Conservation (phyloP, 2,113 vertebrate species). For the Pituophis catenifer region DNA sequence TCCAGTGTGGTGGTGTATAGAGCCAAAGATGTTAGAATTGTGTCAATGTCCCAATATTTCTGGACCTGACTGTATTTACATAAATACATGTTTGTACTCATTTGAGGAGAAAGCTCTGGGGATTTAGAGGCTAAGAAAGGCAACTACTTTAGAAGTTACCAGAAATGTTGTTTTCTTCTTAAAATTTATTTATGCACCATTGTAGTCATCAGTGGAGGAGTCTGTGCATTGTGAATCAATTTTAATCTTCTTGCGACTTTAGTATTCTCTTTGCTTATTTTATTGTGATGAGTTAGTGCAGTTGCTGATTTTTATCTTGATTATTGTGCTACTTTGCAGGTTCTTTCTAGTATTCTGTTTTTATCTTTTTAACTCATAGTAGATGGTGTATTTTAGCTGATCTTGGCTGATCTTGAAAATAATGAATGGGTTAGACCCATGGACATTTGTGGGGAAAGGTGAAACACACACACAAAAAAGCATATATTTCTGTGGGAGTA, state of each 20-base stretch:
- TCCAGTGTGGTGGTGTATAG: no score
- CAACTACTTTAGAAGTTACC: background rate
- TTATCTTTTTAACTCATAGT: background rate
- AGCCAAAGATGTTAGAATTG: no score
- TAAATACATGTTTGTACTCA: background rate
- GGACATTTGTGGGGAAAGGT: background rate
- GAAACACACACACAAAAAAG: background rate
- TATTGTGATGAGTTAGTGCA: background rate
- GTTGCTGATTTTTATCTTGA: background rate
- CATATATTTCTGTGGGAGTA: background rate
- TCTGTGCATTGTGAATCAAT: background rate
- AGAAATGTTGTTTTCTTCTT: background rate
- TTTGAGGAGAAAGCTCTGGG: background rate
- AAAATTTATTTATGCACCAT: background rate
- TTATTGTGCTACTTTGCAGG: background rate
- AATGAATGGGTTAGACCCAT: background rate
- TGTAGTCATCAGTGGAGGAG: background rate
- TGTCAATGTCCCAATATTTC: no score
- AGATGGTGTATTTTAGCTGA: background rate
- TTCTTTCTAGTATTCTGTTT: background rate
- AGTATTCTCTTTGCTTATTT: background rate
- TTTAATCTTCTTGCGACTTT: background rate
- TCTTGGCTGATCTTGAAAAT: background rate
- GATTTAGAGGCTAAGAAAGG: background rate
- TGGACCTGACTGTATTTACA: no score